Evolutionary conservation across 2,797 vertebrate genomes (phyloP).

Genomic region (Phaenicophaeus curvirostris): DNA sequence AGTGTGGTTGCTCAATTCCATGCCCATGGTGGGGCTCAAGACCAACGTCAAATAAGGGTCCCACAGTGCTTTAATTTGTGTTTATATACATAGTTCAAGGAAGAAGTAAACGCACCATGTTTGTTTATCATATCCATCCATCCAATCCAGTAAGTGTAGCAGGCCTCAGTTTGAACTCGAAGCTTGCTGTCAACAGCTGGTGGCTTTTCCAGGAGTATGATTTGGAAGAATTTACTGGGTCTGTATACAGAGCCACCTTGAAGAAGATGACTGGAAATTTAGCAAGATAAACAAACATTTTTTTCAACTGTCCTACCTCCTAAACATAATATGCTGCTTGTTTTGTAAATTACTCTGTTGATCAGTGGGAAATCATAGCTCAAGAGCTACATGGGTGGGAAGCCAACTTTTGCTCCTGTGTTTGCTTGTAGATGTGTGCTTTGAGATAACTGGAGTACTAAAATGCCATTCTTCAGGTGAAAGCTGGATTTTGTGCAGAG

Average conservation of each 20-base stretch:
- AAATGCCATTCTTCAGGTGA: background rate
- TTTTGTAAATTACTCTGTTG: background rate
- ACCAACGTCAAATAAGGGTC: background rate
- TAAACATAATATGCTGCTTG: background rate
- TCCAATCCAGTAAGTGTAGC: background rate
- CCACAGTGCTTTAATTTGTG: background rate
- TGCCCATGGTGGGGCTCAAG: background rate
- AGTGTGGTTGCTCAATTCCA: background rate
- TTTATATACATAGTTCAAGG: background rate
- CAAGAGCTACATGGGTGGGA: background rate
- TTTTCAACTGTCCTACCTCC: background rate
- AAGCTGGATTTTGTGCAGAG: background rate
- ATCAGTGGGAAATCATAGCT: background rate
- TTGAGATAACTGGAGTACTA: constrained; percentile 39
- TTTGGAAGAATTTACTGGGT: background rate
- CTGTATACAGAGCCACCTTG: background rate
- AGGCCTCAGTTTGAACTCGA: background rate
- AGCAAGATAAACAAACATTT: background rate
- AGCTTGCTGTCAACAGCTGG: background rate
- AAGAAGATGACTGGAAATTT: background rate
- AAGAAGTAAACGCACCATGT: background rate
- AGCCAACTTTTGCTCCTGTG: background rate
- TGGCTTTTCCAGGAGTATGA: background rate
- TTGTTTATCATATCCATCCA: background rate
- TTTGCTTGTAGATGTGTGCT: background rate